A percentile compares a stretch with the other conserved stretches of the same genome.
phyloP scores from a whole-genome alignment of 2,888 invertebrate genomes.

The Meiosimyza decipiens region DNA sequence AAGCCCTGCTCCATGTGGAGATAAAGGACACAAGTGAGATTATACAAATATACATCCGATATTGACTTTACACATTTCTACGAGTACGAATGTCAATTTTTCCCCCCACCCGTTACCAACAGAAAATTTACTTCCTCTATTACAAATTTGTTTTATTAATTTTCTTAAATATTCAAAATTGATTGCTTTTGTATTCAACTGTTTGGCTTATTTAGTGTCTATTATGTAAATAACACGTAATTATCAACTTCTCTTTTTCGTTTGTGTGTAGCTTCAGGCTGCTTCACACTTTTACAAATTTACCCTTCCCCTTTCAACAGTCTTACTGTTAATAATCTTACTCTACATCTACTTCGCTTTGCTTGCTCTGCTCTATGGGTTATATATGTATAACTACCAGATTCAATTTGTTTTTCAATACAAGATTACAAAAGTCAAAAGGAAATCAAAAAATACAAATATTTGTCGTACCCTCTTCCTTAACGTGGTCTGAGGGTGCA shows the following conservation, averaged over 20 bases:
- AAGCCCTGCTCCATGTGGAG: too few relatives aligned
- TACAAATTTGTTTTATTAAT: background rate
- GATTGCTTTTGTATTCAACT: background rate
- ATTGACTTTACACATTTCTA: too few relatives aligned
- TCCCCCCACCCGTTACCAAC: too few relatives aligned
- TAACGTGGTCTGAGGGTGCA: too few relatives aligned
- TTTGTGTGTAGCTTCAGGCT: background rate
- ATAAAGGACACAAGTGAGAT: too few relatives aligned
- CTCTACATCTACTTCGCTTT: background rate
- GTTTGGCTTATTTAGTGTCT: conserved; percentile 12
- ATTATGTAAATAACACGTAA: conserved; percentile 20
- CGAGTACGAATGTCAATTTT: too few relatives aligned
- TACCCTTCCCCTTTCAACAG: background rate
- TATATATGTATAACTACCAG: background rate
- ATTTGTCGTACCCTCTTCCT: too few relatives aligned
- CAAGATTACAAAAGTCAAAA: background rate
- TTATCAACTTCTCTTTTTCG: conserved; percentile 7
- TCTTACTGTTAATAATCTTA: background rate
- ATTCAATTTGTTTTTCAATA: conserved; percentile 30
- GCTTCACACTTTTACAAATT: conserved; percentile 4
- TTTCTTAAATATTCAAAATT: background rate
- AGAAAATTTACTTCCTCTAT: too few relatives aligned
- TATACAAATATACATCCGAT: too few relatives aligned
- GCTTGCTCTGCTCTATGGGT: background rate
- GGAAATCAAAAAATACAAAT: too few relatives aligned